A percentile compares a stretch with the other conserved stretches of the same genome.
These are phyloP conservation scores for Acleris holmiana DNA, from an alignment of 2,888 invertebrate species.

Conservation along the genomic window DNA sequence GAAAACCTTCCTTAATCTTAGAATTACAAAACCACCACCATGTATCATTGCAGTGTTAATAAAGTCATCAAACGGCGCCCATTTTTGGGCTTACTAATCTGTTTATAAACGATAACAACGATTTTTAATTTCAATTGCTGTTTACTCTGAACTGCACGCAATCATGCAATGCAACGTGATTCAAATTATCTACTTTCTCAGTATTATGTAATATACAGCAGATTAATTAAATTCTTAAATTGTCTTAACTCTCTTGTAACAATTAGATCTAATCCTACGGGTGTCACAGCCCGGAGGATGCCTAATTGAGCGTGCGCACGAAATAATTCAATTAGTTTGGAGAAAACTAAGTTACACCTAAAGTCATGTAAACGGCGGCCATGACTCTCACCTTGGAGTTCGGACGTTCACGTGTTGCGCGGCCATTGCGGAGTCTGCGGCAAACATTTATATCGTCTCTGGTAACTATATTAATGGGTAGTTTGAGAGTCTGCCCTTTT, in stretches of 20 bases:
- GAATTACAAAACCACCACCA: conserved; percentile 1
- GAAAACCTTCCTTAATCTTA: conserved; percentile 16
- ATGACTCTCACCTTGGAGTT: conserved; percentile 33
- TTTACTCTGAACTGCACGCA: not conserved
- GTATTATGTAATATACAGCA: conserved; percentile 5
- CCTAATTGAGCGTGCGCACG: conserved; percentile 32
- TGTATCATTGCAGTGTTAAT: conserved; percentile 5
- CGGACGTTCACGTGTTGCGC: conserved; percentile 18
- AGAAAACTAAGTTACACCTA: conserved; percentile 29
- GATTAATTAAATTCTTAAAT: conserved; percentile 15
- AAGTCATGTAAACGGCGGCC: conserved; percentile 21
- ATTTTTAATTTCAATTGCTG: not conserved
- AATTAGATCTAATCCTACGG: conserved; percentile 27
- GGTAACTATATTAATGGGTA: conserved; percentile 17
- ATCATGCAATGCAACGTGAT: not conserved
- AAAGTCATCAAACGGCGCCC: conserved; percentile 2
- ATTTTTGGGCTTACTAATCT: not conserved
- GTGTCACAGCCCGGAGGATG: conserved; percentile 20
- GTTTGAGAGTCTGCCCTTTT: conserved; percentile 12
- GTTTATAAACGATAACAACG: not conserved
- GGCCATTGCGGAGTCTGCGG: conserved; percentile 17
- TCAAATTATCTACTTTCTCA: conserved; percentile 12
- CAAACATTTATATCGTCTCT: conserved; percentile 5
- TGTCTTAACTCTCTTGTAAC: conserved; percentile 13
- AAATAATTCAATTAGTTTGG: conserved; percentile 27